These are phyloP conservation scores for Temnothorax ravouxi DNA, from an alignment of 2,888 invertebrate species.

Conservation along the genomic window DNA sequence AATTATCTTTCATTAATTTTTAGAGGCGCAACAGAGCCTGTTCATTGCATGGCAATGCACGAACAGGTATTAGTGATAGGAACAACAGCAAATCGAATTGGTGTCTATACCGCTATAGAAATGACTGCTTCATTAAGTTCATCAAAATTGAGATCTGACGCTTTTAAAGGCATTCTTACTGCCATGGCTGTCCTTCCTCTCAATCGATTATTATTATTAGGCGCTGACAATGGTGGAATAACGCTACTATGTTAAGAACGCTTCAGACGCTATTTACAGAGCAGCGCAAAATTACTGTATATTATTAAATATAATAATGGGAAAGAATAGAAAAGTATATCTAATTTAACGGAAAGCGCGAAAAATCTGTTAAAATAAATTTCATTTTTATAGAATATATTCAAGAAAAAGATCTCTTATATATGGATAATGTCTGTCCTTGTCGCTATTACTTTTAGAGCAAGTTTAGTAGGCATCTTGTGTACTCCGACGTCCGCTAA, in stretches of 20 bases:
- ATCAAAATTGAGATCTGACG: slow-evolving; percentile 95
- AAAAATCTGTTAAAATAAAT: slow-evolving; percentile 34
- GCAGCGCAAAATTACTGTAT: background rate
- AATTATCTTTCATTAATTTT: slow-evolving; percentile 62
- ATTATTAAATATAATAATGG: slow-evolving; percentile 12
- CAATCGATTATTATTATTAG: slow-evolving; percentile 95
- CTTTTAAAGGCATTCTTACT: slow-evolving; percentile 96
- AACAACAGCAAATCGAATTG: slow-evolving; percentile 97
- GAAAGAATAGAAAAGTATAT: slow-evolving; percentile 1
- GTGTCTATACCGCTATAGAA: slow-evolving; percentile 92
- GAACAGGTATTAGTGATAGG: slow-evolving; percentile 95
- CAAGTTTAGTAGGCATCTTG: slow-evolving; percentile 87
- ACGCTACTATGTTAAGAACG: slow-evolving; percentile 91
- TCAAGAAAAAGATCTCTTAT: slow-evolving; percentile 75
- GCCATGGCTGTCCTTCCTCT: slow-evolving; percentile 96
- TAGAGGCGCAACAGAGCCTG: slow-evolving; percentile 97
- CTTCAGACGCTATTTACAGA: slow-evolving; percentile 7
- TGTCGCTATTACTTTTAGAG: slow-evolving; percentile 88
- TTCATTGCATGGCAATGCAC: slow-evolving; percentile 94
- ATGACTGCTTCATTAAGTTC: slow-evolving; percentile 93
- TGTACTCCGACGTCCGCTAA: slow-evolving; percentile 89
- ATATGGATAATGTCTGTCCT: slow-evolving; percentile 88
- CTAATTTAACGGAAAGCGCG: background rate
- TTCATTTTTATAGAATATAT: slow-evolving; percentile 38
- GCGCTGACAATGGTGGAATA: slow-evolving; percentile 96